Base-by-base conservation (phyloP, 1,140 invertebrate species). In the Phocides pigmalion region DNA sequence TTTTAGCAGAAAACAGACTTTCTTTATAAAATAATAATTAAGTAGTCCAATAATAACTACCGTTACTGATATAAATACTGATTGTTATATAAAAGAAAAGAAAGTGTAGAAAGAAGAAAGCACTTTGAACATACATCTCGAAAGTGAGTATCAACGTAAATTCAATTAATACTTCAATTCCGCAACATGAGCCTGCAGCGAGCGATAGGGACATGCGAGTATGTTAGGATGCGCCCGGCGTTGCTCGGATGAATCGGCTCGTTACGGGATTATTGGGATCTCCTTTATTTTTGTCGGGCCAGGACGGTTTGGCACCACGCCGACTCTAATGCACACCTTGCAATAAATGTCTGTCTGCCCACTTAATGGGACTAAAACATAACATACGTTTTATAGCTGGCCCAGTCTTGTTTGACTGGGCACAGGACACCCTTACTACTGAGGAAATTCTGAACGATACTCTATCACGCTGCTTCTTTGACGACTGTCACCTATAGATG, bases 211-310 rank as follows among this genome's bases (percentile, higher is more conserved):
- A 16, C n/a, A 11, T n/a, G 12, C 12, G 25, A 28, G n/a, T 32
- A 56, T 20, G 44, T 56, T 56, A 56, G 53, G 39, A 56, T 56
- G 53, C 53, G n/a, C 39, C 53, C 12, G 39, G 53, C 53, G 50
- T 53, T 53, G 32, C 50, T 53, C 32, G 32, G 28, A 53, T 53
- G 32, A 53, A 53, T 53, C 50, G 32, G 28, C 50, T 53, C 50
- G 50, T 53, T 53, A 53, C 3, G 28, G 50, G 28, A 39, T 37
- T 37, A 53, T 53, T 53, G 50, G 14, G 22, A 20, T 12, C 32
- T 53, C 11, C 17, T 53, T 53, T 53, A 53, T 53, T 53, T 53
- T 53, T 17, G 15, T 19, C 28, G 16, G 50, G 9, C 12, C 3
- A 14, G 11, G 25, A 51, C 47, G 11, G 19, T 49, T 17, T 35